Base-by-base conservation (phyloP, 2,113 vertebrate genomes). In the Notechis scutatus region DNA sequence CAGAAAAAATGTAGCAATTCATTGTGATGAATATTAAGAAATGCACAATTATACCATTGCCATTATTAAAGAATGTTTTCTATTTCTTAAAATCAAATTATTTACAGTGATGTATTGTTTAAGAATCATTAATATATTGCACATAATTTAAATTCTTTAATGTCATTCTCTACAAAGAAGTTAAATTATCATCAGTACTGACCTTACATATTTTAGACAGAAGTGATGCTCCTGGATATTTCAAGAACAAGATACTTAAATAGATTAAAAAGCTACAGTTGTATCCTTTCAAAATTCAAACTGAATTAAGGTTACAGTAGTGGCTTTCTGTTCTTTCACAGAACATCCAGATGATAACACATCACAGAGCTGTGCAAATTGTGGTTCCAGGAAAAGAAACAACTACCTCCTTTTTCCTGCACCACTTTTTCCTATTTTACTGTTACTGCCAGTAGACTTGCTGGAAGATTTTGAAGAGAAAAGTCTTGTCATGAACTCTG, bases 401-500 rank as follows among this genome's bases (percentile, higher is more conserved):
- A 96, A 99, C 99, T 99, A 99, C 98, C 99, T 99, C 98, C 99
- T 98, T 96, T 99, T 99, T 88, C 98, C 98, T 92, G 98, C 97
- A 91, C 98, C 98, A 94, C 97, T 98, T 97, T 99, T 98, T 92
- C 98, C 98, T 94, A 98, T 96, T 98, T 99, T 99, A 97, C 97
- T 99, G 97, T 98, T 98, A 96, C 98, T 96, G 21, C 97, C 96
- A n/a, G 96, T 96, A 92, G 99, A 98, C 95, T 99, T 99, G 97
- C 98, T 98, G 91, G 99, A 98, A 94, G 98, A 98, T 95, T 99
- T 99, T 96, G 99, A 99, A 91, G 99, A 99, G 97, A 99, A 99
- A 90, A 99, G 98, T 97, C 99, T 99, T 95, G 99, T 99, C 99
- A 99, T 99, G 95, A 99, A 99, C 96, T 99, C 99, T 4, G 99